These are phyloP conservation scores for Tetraodon nigroviridis DNA, from an alignment of 2,113 vertebrate genomes.

Conservation along the genomic window DNA sequence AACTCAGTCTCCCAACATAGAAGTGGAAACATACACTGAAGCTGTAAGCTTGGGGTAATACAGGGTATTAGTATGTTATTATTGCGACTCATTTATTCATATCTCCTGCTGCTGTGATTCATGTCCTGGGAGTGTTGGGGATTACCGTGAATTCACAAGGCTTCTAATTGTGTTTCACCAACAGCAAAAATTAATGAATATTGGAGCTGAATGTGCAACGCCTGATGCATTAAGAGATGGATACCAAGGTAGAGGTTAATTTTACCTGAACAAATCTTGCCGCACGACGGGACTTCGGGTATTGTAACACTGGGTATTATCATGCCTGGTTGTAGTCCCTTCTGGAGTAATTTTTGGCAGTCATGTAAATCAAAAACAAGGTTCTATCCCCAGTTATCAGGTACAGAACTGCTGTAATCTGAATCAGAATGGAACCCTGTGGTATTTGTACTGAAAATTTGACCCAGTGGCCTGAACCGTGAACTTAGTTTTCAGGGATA, in stretches of 20 bases:
- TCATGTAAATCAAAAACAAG: too few species aligned
- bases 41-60: slow-evolving; percentile 55
- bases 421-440: too few species aligned
- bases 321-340: not conserved
- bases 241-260: slow-evolving; percentile 19
- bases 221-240: slow-evolving; percentile 38
- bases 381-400: too few species aligned
- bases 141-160: slow-evolving; percentile 61
- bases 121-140: slow-evolving; percentile 57
- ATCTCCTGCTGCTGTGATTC: slow-evolving; percentile 49
- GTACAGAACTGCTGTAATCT: too few species aligned
- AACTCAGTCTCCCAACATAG: slow-evolving; percentile 26
- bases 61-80: slow-evolving; percentile 62
- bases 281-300: slow-evolving; percentile 9
- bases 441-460: too few species aligned
- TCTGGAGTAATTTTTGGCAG: too few species aligned
- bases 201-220: slow-evolving; percentile 46
- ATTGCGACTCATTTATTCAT: slow-evolving; percentile 64
- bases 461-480: too few species aligned
- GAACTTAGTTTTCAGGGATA: too few species aligned
- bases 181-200: slow-evolving; percentile 55
- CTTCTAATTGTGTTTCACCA: slow-evolving; percentile 55
- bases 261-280: slow-evolving; percentile 23
- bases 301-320: slow-evolving; percentile 35
- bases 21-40: slow-evolving; percentile 36